Conservation (phyloP, 2,888 invertebrate species). For the Tortricodes alternella region DNA sequence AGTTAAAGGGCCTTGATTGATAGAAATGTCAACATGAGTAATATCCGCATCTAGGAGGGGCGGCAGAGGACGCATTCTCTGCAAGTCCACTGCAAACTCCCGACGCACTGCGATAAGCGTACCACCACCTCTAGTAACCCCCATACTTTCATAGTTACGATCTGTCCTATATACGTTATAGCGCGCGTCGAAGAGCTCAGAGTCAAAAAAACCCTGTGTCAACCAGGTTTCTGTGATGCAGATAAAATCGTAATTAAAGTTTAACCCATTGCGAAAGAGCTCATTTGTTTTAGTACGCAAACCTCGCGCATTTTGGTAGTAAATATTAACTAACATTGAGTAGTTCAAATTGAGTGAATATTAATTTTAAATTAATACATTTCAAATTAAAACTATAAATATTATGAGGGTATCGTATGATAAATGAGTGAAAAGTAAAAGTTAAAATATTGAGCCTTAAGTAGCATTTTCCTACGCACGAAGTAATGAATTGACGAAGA, state of each 20-base stretch:
- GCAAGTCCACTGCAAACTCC: neutral
- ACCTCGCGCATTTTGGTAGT: neutral
- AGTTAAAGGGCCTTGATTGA: neutral
- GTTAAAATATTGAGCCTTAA: too few relatives aligned
- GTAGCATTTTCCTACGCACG: too few relatives aligned
- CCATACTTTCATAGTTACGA: neutral
- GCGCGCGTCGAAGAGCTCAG: neutral
- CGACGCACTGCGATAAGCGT: constrained; percentile 10
- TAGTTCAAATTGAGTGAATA: neutral
- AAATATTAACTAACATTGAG: neutral
- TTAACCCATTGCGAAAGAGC: neutral
- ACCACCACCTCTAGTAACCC: constrained; percentile 10
- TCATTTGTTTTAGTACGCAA: too few relatives aligned
- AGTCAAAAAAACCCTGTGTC: neutral
- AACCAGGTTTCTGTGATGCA: constrained; percentile 5
- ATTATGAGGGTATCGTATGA: neutral
- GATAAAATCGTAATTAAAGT: neutral
- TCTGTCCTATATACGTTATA: constrained; percentile 1
- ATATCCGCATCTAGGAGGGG: constrained; percentile 2
- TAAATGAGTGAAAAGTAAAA: too few relatives aligned
- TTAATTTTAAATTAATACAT: neutral
- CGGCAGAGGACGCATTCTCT: neutral
- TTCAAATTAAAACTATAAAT: neutral
- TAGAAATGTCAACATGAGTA: neutral
- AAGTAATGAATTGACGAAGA: too few relatives aligned